phyloP scores from a whole-genome alignment of 2,113 vertebrate species.

The Labrus mixtus region DNA sequence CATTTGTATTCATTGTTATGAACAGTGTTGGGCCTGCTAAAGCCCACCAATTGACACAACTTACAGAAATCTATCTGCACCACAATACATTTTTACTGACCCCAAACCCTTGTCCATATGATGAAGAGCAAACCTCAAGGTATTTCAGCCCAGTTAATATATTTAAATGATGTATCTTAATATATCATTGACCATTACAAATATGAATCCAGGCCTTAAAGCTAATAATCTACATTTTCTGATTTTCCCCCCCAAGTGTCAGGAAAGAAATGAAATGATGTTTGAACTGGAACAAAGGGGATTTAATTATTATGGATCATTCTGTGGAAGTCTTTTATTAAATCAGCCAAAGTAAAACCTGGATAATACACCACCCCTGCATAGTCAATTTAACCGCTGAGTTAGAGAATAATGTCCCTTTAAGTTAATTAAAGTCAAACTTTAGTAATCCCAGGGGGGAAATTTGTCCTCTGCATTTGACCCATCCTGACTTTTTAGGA shows the following conservation, averaged over 20 bases:
- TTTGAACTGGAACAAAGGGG: slow-evolving; percentile 3
- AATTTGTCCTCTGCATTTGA: slow-evolving; percentile 40
- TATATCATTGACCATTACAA: neutral
- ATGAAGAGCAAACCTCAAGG: neutral
- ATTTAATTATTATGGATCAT: neutral
- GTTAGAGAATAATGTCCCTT: slow-evolving; percentile 13
- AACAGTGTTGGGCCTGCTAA: neutral
- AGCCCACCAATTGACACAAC: neutral
- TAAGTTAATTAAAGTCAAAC: slow-evolving; percentile 52
- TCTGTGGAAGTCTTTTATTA: slow-evolving; percentile 26
- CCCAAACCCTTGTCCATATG: too few species aligned
- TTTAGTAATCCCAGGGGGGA: slow-evolving; percentile 31
- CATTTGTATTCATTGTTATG: slow-evolving; percentile 15
- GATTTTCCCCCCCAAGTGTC: neutral
- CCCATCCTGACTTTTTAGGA: slow-evolving; percentile 11
- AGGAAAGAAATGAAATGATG: slow-evolving; percentile 2
- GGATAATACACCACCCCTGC: slow-evolving; percentile 6
- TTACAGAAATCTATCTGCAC: neutral
- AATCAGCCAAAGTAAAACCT: slow-evolving; percentile 14
- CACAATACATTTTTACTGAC: too few species aligned
- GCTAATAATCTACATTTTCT: slow-evolving; percentile 1
- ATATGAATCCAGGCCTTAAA: neutral
- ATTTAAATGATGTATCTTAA: neutral
- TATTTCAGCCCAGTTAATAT: neutral
- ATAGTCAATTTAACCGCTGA: slow-evolving; percentile 13